Percentiles rank a stretch among this genome's conserved stretches.
phyloP scores from a whole-genome alignment of 2,797 vertebrate species.

The Holocentrus rufus region DNA sequence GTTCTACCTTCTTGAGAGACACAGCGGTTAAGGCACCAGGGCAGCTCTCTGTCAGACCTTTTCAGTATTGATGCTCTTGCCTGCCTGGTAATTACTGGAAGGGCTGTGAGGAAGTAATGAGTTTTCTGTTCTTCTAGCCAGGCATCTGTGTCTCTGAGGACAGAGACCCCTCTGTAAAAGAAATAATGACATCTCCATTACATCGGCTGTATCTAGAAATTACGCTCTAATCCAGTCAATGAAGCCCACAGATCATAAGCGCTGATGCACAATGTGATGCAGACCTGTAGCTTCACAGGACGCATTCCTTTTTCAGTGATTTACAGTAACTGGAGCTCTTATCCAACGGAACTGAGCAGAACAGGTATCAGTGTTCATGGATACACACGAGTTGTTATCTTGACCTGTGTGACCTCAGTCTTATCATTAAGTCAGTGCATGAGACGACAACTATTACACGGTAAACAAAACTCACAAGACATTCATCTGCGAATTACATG shows the following conservation, averaged over 20 bases:
- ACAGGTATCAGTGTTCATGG: too few relatives aligned
- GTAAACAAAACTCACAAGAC: slow-evolving; percentile 22
- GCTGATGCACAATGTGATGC: background rate
- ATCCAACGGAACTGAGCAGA: background rate
- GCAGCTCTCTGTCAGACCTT: slow-evolving; percentile 32
- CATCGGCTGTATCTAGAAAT: slow-evolving; percentile 35
- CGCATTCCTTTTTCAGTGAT: background rate
- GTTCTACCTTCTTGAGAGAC: slow-evolving; percentile 25
- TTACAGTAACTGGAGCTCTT: background rate
- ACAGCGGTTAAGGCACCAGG: slow-evolving; percentile 29
- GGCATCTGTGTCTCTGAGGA: slow-evolving; percentile 35
- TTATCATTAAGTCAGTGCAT: background rate
- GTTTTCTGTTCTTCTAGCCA: slow-evolving; percentile 25
- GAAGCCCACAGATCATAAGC: slow-evolving; percentile 20
- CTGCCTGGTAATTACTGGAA: slow-evolving; percentile 59
- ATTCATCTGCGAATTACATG: background rate
- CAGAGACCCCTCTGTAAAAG: slow-evolving; percentile 21
- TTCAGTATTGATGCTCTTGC: slow-evolving; percentile 39
- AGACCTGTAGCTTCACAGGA: background rate
- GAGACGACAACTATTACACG: background rate
- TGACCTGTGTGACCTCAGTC: slow-evolving; percentile 36
- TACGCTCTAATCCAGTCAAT: slow-evolving; percentile 44
- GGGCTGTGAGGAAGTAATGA: slow-evolving; percentile 27
- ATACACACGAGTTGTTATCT: too few relatives aligned
- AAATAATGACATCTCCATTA: slow-evolving; percentile 53